Evolutionary conservation across 2,797 vertebrate species (phyloP), one percentile per base, ranked within the genome.

Genomic region (Eulemur coronatus): DNA sequence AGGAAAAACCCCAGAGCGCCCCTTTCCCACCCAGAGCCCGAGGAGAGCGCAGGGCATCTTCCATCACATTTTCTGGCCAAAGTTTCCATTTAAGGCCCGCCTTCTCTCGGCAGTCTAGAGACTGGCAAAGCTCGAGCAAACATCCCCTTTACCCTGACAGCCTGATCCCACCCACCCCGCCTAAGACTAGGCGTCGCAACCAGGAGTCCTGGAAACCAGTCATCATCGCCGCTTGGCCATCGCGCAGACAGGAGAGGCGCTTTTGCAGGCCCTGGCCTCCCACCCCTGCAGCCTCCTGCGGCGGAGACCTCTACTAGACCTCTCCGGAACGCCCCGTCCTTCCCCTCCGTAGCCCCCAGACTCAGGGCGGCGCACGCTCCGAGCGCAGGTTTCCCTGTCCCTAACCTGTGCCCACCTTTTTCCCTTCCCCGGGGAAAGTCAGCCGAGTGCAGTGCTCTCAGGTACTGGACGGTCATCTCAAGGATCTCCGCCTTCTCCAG

Each of bases 381-480:
- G 17, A 0, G 20, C 69, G 84, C 67, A 20, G 28, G 28, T 13
- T 59, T 55, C 38, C 38, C n/a, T 7, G 4, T 14, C 75, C 35
- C 24, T 41, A 7, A 7, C n/a, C 22, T 15, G 33, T 15, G 43
- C 98, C 97, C 98, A 99, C 99, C 99, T 98, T 99, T 99, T 97
- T 99, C 99, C 98, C 99, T 99, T 22, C 99, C 99, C 5, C 99
- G 99, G 38, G 99, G 99, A 79, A 99, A 99, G 97, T 99, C 99
- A 0, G 99, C 99, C 0, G 99, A 99, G 97, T 99, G 99, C 63
- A 99, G 98, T 48, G 99, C 99, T 91, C 99, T 98, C 96, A 99
- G 98, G 97, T 99, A 99, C 98, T 99, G 99, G 28, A 99, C 99
- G 0, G 99, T 99, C 99, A 99, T 99, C 98, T 99, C 99, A 97